Conservation (phyloP, 2,113 vertebrate genomes). For the Cinclus mexicanus region DNA sequence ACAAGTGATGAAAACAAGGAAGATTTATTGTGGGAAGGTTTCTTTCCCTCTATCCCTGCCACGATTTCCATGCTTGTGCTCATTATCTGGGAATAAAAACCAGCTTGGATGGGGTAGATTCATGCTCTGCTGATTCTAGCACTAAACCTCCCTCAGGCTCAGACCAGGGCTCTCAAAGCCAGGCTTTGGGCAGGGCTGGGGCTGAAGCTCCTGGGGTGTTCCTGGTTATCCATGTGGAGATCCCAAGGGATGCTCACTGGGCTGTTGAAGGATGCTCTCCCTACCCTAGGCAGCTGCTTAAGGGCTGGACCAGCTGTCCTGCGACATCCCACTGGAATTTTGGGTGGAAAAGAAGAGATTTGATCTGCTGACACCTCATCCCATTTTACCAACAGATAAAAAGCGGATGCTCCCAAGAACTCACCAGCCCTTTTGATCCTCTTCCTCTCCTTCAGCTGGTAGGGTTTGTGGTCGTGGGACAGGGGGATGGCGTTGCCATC, state of each 20-base stretch:
- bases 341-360: not conserved
- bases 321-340: not conserved
- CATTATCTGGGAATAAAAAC: not conserved
- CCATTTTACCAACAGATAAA: not conserved
- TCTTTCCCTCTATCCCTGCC: not conserved
- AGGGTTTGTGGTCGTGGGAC: conserved; percentile 98
- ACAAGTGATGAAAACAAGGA: not conserved
- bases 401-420: not conserved
- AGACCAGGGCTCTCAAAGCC: not conserved
- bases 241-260: not conserved
- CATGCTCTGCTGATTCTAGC: not conserved
- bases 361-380: not conserved
- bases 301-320: too few relatives aligned
- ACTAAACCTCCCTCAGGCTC: not conserved
- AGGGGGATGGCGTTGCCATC: conserved; percentile 92
- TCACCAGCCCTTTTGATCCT: conserved; percentile 97
- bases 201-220: not conserved
- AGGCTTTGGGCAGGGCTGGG: not conserved
- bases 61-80: not conserved
- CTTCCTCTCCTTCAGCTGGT: conserved; percentile 97
- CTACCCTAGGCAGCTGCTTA: not conserved
- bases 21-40: not conserved
- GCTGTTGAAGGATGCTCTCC: not conserved
- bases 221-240: not conserved
- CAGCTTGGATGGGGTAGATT: not conserved